Base-by-base conservation (phyloP, 2,888 invertebrate genomes). In the Drosophila formosana region DNA sequence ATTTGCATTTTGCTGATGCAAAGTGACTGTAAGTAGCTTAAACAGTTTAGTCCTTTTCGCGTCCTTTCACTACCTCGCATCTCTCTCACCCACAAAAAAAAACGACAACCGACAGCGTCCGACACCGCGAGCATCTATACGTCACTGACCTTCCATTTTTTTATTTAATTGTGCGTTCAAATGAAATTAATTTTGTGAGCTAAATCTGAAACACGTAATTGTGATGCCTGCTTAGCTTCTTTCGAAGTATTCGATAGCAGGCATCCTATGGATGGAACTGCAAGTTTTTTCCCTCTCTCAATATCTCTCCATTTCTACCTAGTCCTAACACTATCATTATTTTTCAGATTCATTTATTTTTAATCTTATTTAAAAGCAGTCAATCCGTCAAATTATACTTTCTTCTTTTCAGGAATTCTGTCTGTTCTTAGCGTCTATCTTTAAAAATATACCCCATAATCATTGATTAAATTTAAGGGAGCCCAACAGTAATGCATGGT, bases 21-120 rank as follows among this genome's bases (percentile, higher is more conserved):
- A 80, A 83, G 78, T 87, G 82, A 74, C 86, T 76, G 53, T 82
- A 88, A 88, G 88, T 82, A 84, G 78, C 78, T 80, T 85, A 88
- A 85, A 82, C 74, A 72, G 58, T 77, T 78, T 76, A 70, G 73
- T 74, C 66, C 50, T 64, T 69, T 52, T 55, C 28, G 18, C 30
- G 37, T 43, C 11, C 45, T 60, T 30, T 23, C 4, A 64, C 30
- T 1, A 23, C 55, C 60, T 47, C 34, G 11, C 11, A 18, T 18
- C 30, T 28, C 18, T 41, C 47, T 65, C 37, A 37, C 11, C 11
- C 7, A 4, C 4, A n/a, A n/a, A 37, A n/a, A 37, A 37, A 2
- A 3, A 18, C 34, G 13, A 18, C 18, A 18, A 18, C 18, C 18
- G 18, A 18, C 18, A 26, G 3, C 13, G 43, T 30, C 32, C 47